Evolutionary conservation across 2,888 invertebrate species (phyloP), one percentile per base, ranked within the genome.

Genomic region (Brachyptera risi): DNA sequence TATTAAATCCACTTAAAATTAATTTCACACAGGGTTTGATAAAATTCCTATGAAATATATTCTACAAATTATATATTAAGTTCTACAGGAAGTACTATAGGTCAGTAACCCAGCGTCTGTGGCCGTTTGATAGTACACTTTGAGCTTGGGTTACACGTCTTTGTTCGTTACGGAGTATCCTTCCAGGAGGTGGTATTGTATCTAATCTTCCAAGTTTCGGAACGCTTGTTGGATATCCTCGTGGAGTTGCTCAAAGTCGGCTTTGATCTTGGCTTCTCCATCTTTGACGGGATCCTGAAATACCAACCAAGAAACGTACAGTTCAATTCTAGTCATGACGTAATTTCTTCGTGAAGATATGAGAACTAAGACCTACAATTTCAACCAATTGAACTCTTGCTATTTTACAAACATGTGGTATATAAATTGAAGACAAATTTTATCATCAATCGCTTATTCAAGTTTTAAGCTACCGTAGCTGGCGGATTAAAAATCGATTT

Each of bases 141-240:
- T 37, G 37, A 37, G 54, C 54, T 23, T 23, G 54, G 54, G 35
- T 9, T n/a, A n/a, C 17, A 2, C 21, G 31, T 31, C 35, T 35
- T 54, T 26, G 27, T 54, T 54, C 7, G 35, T 54, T 35, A 3
- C 37, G 54, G 54, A 54, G 54, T 54, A 54, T 54, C 37, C 37
- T 54, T 54, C 19, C 37, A 37, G 54, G 54, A 13, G 21, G 35
- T 37, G 21, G 13, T 9, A 19, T 9, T 31, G 21, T 15, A 38
- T 69, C 82, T 93, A 96, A 78, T 99, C 98, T 82, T 99, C 98
- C 73, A 99, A 83, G 82, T 96, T 97, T 77, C 98, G 90, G 85
- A 99, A 99, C 70, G 94, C 92, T 74, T 92, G 91, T 71, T 95
- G 92, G 83, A 99, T 94, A 75, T 96, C 94, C 78, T 99, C 99